phyloP scores from a whole-genome alignment of 2,888 invertebrate genomes.

The Zele albiditarsus region DNA sequence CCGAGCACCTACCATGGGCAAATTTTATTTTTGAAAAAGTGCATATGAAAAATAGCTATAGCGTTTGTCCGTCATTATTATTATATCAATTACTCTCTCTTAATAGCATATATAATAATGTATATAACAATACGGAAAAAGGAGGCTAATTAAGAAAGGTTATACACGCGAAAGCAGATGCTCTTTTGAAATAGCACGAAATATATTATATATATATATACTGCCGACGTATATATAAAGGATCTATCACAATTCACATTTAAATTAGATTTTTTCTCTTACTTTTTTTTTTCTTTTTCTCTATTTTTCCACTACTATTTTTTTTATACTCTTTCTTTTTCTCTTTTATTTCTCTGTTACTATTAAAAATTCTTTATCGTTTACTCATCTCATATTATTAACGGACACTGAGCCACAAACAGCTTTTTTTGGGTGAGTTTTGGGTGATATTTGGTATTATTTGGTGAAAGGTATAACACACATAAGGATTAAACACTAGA shows the following conservation, averaged over 20 bases:
- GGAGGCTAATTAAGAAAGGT: constrained; percentile 30
- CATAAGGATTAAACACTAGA: constrained; percentile 92
- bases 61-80: constrained; percentile 26
- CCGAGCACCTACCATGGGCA: constrained; percentile 37
- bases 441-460: constrained; percentile 50
- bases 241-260: not conserved
- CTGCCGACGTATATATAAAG: not conserved
- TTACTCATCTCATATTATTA: constrained; percentile 31
- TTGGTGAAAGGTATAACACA: constrained; percentile 77
- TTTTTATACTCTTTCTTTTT: constrained; percentile 31
- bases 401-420: constrained; percentile 62
- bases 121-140: constrained; percentile 29
- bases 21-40: constrained; percentile 28
- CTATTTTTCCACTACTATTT: constrained; percentile 31
- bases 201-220: constrained; percentile 5
- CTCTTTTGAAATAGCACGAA: constrained; percentile 17
- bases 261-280: constrained; percentile 35
- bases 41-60: constrained; percentile 39
- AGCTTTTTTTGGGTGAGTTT: constrained; percentile 64
- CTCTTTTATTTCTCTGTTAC: constrained; percentile 28
- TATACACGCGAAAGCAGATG: constrained; percentile 40
- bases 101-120: constrained; percentile 23
- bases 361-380: constrained; percentile 37
- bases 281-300: constrained; percentile 45
- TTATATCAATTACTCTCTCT: constrained; percentile 11